These are phyloP conservation scores for Chalcis sispes DNA, from an alignment of 2,888 invertebrate genomes.

Conservation along the genomic window DNA sequence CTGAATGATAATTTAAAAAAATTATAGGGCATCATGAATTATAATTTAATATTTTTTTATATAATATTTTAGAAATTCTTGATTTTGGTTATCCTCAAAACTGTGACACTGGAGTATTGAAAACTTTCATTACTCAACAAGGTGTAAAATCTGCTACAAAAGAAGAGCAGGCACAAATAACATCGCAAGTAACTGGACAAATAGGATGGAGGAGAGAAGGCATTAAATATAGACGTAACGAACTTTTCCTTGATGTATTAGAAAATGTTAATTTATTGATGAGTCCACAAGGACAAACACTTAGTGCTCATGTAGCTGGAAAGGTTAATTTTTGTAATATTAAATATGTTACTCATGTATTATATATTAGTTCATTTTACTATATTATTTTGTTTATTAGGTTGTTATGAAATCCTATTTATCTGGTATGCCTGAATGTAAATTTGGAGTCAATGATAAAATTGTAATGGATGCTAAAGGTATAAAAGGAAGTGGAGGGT, in stretches of 20 bases:
- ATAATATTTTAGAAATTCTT: constrained; percentile 86
- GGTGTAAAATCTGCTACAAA: constrained; percentile 99
- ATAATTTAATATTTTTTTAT: too few relatives aligned
- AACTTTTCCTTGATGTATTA: constrained; percentile 97
- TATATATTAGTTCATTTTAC: constrained; percentile 10
- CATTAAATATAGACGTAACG: constrained; percentile 98
- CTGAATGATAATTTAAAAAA: too few relatives aligned
- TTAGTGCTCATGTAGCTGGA: constrained; percentile 99
- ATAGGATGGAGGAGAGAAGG: constrained; percentile 99
- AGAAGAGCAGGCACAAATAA: constrained; percentile 99
- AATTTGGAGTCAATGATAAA: constrained; percentile 99
- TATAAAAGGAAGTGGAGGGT: constrained; percentile 81
- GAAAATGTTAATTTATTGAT: constrained; percentile 99
- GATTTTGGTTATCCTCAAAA: constrained; percentile 99
- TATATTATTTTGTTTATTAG: constrained; percentile 59
- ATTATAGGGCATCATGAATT: too few relatives aligned
- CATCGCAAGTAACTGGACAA: constrained; percentile 97
- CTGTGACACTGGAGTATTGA: constrained; percentile 98
- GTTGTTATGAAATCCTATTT: constrained; percentile 99
- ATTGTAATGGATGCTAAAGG: constrained; percentile 98
- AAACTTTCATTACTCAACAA: constrained; percentile 99
- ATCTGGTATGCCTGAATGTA: constrained; percentile 99
- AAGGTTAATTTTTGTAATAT: constrained; percentile 77
- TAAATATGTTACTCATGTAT: constrained; percentile 9
- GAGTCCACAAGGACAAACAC: constrained; percentile 99